Base-by-base conservation (phyloP, 2,113 vertebrate genomes). In the Leptodactylus fuscus region DNA sequence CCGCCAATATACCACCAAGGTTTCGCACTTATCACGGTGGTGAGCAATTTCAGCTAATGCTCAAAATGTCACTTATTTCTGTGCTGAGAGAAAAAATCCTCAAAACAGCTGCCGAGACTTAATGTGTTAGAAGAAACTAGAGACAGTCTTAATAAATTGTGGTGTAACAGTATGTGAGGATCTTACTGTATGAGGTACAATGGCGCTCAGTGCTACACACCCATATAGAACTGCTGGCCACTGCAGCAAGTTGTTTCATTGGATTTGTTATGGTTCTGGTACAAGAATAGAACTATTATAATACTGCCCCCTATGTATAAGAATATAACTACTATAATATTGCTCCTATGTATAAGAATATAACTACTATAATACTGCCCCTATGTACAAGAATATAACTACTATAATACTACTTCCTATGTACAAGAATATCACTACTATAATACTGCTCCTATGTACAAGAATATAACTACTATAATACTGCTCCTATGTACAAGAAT, bases 391-490 rank as follows among this genome's bases (percentile, higher is more conserved):
- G 46, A 55, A 55, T 55, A 55, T 53, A 53, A 53, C 51, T 53
- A 53, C 51, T 58, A 58, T 58, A 58, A 58, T 27, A 58, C 55
- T 58, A 9, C 55, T 7, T 20, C 55, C 22, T 58, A 58, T 58
- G n/a, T 27, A 58, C 9, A 58, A 24, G 55, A 58, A 58, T 58
- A 58, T 58, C 24, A 58, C 55, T 58, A 58, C 55, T 58, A 58
- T 24, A 58, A 58, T 58, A 58, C n/a, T 58, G 55, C n/a, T 8
- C 3, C 51, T n/a, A 55, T 55, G 51, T 55, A 55, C 51, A 55
- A 29, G 58, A 62, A 62, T 62, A 62, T 62, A 62, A 29, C 58
- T 62, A 62, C 58, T 62, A 62, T 62, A 62, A 62, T 62, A 62
- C 58, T 62, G 53, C 53, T 9, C 53, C 53, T 62, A 29, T 62